These are phyloP conservation scores for Sorex araneus DNA, from an alignment of 2,113 vertebrate species.

Conservation along the genomic window DNA sequence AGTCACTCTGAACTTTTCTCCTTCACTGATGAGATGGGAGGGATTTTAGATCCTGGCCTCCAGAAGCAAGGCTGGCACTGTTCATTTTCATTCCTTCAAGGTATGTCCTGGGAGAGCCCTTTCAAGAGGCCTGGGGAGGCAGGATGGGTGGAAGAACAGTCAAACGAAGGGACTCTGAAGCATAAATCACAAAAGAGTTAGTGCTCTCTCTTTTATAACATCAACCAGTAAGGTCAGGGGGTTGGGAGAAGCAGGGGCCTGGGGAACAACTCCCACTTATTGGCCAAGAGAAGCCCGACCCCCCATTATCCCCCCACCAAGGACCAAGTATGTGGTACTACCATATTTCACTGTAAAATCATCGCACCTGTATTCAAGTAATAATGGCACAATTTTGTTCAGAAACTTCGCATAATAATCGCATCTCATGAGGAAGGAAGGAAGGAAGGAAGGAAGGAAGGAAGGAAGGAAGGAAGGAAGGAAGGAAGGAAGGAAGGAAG, in stretches of 20 bases:
- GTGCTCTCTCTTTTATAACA: background rate
- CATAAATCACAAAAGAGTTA: background rate
- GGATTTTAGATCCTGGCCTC: background rate
- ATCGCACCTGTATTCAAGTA: too few relatives aligned
- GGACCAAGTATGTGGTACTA: too few relatives aligned
- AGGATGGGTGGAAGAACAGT: background rate
- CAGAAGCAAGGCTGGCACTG: background rate
- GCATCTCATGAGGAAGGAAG: too few relatives aligned
- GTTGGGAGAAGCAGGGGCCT: background rate
- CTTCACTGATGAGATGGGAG: background rate
- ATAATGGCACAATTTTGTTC: background rate
- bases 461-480: too few relatives aligned
- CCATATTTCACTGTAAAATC: too few relatives aligned
- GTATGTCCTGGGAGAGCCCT: background rate
- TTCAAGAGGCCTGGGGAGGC: background rate
- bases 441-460: too few relatives aligned
- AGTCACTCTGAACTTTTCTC: background rate
- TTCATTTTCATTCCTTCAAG: background rate
- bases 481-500: too few relatives aligned
- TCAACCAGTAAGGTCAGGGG: background rate
- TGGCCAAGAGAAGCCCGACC: background rate
- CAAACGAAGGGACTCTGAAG: background rate
- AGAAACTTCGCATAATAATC: background rate
- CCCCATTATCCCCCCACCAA: too few relatives aligned
- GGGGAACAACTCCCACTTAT: fast-evolving